Conservation (phyloP, 2,888 invertebrate species). For the Polydrusus cervinus region DNA sequence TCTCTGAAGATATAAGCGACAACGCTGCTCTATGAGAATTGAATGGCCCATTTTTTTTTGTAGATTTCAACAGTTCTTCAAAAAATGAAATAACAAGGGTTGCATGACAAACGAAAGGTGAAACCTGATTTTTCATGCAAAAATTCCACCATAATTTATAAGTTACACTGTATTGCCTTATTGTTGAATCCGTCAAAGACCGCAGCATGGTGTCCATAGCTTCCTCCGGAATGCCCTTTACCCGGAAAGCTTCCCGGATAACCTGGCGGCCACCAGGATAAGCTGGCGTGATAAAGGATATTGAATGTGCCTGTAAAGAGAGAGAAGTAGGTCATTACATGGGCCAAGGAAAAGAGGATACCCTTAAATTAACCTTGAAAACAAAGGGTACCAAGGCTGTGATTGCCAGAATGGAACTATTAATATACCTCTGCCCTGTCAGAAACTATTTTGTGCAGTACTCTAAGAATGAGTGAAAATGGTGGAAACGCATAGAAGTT, state of each 20-base stretch:
- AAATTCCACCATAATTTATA: conserved; percentile 57
- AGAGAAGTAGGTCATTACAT: conserved; percentile 29
- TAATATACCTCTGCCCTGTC: conserved; percentile 43
- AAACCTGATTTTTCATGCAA: conserved; percentile 48
- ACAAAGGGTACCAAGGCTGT: conserved; percentile 48
- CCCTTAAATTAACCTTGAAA: conserved; percentile 23
- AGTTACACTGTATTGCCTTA: conserved; percentile 56
- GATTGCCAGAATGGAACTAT: conserved; percentile 43
- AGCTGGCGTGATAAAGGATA: conserved; percentile 39
- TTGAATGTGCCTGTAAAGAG: conserved; percentile 20
- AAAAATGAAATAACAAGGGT: too few species aligned
- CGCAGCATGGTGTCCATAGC: conserved; percentile 53
- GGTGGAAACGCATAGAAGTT: conserved; percentile 56
- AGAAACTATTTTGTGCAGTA: conserved; percentile 30
- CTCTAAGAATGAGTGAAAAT: conserved; percentile 44
- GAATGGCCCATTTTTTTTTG: neutral
- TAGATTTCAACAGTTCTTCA: too few species aligned
- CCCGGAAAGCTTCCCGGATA: conserved; percentile 39
- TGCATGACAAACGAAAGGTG: neutral
- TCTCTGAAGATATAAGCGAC: neutral
- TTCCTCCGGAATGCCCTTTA: conserved; percentile 41
- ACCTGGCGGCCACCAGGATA: conserved; percentile 49
- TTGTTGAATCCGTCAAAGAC: conserved; percentile 55
- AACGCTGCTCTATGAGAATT: conserved; percentile 8
- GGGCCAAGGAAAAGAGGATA: conserved; percentile 32